These are phyloP conservation scores for Eulithis prunata DNA, from an alignment of 2,888 invertebrate species.

Conservation along the genomic window DNA sequence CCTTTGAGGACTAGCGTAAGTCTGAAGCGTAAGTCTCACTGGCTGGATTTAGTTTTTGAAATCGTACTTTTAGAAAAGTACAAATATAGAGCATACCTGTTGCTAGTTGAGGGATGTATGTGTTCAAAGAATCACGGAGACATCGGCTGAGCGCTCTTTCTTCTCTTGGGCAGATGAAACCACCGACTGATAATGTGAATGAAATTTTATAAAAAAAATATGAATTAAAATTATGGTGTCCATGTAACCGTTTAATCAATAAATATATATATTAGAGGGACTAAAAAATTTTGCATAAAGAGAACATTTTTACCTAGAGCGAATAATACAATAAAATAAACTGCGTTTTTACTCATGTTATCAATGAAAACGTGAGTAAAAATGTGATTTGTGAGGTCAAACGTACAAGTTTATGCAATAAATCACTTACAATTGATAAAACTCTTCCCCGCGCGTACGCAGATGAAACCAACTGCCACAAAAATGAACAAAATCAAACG, in stretches of 20 bases:
- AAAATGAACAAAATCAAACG: constrained; percentile 51
- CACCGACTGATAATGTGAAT: constrained; percentile 83
- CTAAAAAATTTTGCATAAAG: no score
- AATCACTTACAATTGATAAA: constrained; percentile 64
- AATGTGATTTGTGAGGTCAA: constrained; percentile 17
- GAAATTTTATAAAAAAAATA: background rate
- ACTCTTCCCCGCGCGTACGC: constrained; percentile 45
- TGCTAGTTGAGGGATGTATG: constrained; percentile 84
- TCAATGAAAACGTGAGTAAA: constrained; percentile 14
- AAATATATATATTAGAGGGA: background rate
- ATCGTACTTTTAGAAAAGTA: no score
- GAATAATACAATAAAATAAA: background rate
- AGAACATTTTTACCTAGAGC: no score
- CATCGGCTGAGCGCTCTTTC: constrained; percentile 87
- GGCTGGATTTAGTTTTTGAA: no score
- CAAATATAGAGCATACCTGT: constrained; percentile 65
- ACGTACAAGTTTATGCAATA: constrained; percentile 2
- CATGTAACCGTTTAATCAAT: no score
- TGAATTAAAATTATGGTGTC: no score
- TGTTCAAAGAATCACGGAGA: constrained; percentile 84
- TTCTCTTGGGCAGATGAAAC: constrained; percentile 86
- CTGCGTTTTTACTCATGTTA: background rate
- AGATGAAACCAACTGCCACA: constrained; percentile 40
- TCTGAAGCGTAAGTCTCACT: no score
- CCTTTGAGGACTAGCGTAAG: no score